Evolutionary conservation across 2,113 vertebrate species (phyloP).

Genomic region (Nicator chloris): DNA sequence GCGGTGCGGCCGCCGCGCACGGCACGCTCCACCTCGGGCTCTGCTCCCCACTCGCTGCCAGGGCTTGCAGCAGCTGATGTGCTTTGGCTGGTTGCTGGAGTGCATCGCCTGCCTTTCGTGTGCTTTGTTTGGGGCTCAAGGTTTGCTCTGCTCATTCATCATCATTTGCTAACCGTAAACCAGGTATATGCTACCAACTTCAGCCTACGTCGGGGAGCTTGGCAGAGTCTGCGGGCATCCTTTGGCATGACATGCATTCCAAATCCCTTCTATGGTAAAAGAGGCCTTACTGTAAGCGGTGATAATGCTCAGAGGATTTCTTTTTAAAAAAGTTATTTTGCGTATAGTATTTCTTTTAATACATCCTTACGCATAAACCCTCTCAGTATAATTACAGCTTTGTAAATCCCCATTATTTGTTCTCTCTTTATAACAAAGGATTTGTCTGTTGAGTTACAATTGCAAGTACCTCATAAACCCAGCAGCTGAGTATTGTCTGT

Average conservation of each 20-base stretch:
- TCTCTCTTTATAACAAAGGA: constrained; percentile 4
- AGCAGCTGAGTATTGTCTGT: background rate
- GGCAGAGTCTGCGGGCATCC: background rate
- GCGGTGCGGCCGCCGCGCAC: rapidly evolving
- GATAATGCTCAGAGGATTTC: background rate
- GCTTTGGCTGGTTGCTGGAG: background rate
- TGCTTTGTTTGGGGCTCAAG: background rate
- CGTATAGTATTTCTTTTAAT: background rate
- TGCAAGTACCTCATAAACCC: constrained; percentile 8
- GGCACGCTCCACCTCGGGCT: background rate
- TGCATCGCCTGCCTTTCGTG: background rate
- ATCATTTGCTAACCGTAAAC: background rate
- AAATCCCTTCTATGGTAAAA: background rate
- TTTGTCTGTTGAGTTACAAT: constrained; percentile 22
- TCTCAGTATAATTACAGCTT: constrained; percentile 15
- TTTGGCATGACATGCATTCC: background rate
- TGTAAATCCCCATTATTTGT: constrained; percentile 29
- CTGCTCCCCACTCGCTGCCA: background rate
- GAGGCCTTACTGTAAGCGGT: background rate
- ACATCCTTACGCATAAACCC: background rate
- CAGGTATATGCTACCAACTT: background rate
- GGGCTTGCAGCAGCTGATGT: background rate
- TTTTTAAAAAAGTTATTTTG: background rate
- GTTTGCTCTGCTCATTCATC: background rate
- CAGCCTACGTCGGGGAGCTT: background rate